Percentiles rank a stretch among this genome's conserved stretches.
Conservation (phyloP, 2,888 invertebrate species). For the Apodemia mormo region DNA sequence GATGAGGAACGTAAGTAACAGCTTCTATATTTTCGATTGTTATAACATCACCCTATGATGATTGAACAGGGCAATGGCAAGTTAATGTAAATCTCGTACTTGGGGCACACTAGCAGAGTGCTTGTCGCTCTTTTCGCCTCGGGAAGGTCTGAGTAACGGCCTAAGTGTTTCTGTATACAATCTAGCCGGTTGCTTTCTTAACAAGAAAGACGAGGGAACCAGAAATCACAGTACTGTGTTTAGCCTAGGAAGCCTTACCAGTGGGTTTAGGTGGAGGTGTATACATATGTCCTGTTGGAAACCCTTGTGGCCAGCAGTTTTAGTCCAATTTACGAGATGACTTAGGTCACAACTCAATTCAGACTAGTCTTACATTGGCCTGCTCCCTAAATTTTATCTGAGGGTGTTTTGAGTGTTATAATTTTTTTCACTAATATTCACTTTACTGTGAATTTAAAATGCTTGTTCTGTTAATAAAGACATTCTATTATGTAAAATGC, state of each 20-base stretch:
- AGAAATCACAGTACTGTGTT: slow-evolving; percentile 83
- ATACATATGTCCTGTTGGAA: slow-evolving; percentile 83
- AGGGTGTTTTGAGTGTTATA: slow-evolving; percentile 48
- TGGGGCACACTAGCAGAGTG: slow-evolving; percentile 86
- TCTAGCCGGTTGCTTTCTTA: slow-evolving; percentile 87
- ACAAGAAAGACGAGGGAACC: slow-evolving; percentile 86
- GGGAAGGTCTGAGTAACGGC: slow-evolving; percentile 92
- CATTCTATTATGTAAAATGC: no score
- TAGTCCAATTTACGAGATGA: slow-evolving; percentile 89
- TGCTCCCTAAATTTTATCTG: slow-evolving; percentile 65
- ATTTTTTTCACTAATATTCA: no score
- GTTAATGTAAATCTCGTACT: slow-evolving; percentile 89
- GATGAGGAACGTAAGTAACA: slow-evolving; percentile 88
- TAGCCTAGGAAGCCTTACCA: slow-evolving; percentile 76
- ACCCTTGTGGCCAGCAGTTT: slow-evolving; percentile 87
- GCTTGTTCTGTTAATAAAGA: no score
- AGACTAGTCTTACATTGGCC: slow-evolving; percentile 91
- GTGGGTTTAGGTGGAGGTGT: slow-evolving; percentile 71
- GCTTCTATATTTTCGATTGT: slow-evolving; percentile 12
- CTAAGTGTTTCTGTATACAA: slow-evolving; percentile 73
- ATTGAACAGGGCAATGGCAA: slow-evolving; percentile 68
- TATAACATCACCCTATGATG: slow-evolving; percentile 65
- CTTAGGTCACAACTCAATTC: slow-evolving; percentile 88
- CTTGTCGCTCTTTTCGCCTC: slow-evolving; percentile 81
- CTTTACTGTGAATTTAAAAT: no score